Percentiles rank a stretch among this genome's conserved stretches.
These are phyloP conservation scores for Rhyacophila brunnea DNA, from an alignment of 1,140 invertebrate species.

Conservation along the genomic window DNA sequence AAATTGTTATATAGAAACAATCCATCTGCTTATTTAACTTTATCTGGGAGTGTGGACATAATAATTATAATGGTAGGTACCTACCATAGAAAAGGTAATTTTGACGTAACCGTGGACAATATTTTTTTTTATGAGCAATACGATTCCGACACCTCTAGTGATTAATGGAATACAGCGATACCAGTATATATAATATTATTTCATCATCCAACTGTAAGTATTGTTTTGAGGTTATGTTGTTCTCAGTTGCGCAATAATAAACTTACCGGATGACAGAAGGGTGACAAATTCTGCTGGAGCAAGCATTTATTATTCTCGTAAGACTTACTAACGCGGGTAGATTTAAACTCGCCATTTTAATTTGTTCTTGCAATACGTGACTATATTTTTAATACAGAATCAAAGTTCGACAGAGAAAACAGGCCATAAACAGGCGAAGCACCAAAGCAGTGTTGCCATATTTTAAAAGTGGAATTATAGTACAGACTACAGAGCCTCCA, in stretches of 20 bases:
- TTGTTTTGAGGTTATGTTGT: constrained; percentile 12
- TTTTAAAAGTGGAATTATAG: no score
- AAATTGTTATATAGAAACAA: no score
- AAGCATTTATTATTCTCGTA: background rate
- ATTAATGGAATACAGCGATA: background rate
- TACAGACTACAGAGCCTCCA: no score
- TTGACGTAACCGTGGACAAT: background rate
- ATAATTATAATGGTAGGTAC: no score
- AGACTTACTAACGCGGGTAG: background rate
- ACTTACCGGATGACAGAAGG: constrained; percentile 4
- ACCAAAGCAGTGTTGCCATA: no score
- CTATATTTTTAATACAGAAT: no score
- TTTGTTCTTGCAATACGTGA: background rate
- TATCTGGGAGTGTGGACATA: no score
- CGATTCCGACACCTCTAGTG: background rate
- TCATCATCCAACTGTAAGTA: constrained; percentile 1
- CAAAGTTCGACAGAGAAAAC: background rate
- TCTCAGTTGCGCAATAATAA: constrained; percentile 12
- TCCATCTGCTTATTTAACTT: no score
- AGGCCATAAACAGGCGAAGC: no score
- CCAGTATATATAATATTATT: background rate
- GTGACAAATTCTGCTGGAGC: background rate
- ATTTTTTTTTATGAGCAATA: background rate
- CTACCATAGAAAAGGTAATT: no score
- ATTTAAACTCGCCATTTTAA: constrained; percentile 12